Base-by-base conservation (phyloP, 1,140 invertebrate genomes). In the Ruditapes philippinarum region DNA sequence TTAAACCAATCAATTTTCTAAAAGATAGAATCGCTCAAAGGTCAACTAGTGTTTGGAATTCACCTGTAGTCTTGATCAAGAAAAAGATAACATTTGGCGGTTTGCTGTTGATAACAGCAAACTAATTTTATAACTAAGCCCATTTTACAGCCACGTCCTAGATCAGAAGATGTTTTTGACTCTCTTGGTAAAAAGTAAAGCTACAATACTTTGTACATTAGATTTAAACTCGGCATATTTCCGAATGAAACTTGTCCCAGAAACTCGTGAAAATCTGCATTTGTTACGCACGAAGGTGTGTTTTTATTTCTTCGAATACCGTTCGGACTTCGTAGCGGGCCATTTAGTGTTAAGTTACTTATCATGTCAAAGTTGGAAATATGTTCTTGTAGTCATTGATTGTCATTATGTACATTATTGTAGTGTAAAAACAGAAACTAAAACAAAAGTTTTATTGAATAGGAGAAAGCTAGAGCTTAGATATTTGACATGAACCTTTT, bases 171-270 rank as follows among this genome's bases (percentile, higher is more conserved):
- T 80, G 88, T 92, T 28, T 85, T 89, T 73, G 90, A 90, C 40
- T 73, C 76, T 17, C 33, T 93, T 9, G 85, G 89, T 51, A 80
- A 88, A n/a, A 49, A 38, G 81, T n/a, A 80, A 90, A 70, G 49
- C 88, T 0, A 54, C 84, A n/a, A 82, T 89, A 4, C 91, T 90
- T 57, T 78, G 38, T 17, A 60, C 73, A n/a, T 31, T 92, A 19
- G 93, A 93, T 87, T 81, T 92, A 25, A 28, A 68, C 25, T 70
- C 36, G 19, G 92, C 19, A 36, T 91, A 81, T 25, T 91, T 80
- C 57, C 91, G 91, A 65, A 85, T 91, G 7, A 57, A 49, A 38
- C 49, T 90, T 28, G 81, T 89, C 70, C 76, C 65, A 28, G 73
- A 87, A 36, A 88, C 91, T 2, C 83, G 79, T 65, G 45, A 91